Percentiles rank a stretch among this genome's conserved stretches.
Conservation (phyloP, 2,888 invertebrate species). For the Nephrotoma appendiculata region DNA sequence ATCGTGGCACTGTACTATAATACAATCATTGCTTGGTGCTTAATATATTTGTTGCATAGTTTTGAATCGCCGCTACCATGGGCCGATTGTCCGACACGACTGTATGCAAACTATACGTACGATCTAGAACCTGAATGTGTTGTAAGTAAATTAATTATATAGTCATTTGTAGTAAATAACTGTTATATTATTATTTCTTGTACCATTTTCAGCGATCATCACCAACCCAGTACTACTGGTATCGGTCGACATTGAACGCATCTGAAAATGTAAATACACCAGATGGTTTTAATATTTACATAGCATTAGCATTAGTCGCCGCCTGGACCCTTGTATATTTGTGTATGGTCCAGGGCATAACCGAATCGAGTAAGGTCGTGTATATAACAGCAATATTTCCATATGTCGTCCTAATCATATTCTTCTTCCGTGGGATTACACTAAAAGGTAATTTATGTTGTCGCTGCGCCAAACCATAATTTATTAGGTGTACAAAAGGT, state of each 20-base stretch:
- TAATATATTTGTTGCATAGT: slow-evolving; percentile 88
- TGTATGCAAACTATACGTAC: slow-evolving; percentile 66
- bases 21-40: slow-evolving; percentile 95
- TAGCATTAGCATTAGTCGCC: slow-evolving; percentile 68
- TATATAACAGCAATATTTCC: slow-evolving; percentile 96
- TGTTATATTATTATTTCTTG: background rate
- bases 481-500: background rate
- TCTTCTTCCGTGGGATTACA: slow-evolving; percentile 89
- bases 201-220: slow-evolving; percentile 55
- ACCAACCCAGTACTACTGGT: slow-evolving; percentile 93
- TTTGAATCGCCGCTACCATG: slow-evolving; percentile 85
- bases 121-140: slow-evolving; percentile 66
- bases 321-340: slow-evolving; percentile 92
- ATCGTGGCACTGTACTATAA: slow-evolving; percentile 95
- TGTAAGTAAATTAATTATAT: slow-evolving; percentile 35
- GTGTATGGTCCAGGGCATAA: slow-evolving; percentile 96
- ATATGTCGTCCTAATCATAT: slow-evolving; percentile 86
- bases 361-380: slow-evolving; percentile 91
- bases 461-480: background rate
- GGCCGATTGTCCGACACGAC: slow-evolving; percentile 77
- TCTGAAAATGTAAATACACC: slow-evolving; percentile 79
- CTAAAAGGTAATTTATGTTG: slow-evolving; percentile 44
- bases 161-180: background rate
- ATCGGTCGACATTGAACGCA: slow-evolving; percentile 79
- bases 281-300: slow-evolving; percentile 81